Conservation (phyloP, 2,797 vertebrate species). For the Xiphophorus birchmanni region DNA sequence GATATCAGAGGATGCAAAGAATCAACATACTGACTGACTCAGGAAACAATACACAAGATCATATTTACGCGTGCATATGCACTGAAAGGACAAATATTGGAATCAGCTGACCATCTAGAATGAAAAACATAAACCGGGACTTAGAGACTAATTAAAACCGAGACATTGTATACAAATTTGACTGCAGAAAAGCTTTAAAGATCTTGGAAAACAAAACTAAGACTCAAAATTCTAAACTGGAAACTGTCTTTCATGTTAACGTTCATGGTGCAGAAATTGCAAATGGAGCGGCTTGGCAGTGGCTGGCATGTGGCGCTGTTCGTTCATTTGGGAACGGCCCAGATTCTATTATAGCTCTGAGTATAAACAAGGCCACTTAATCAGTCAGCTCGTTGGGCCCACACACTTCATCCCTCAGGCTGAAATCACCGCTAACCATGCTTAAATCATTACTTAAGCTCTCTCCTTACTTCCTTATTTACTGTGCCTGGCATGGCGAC, state of each 20-base stretch:
- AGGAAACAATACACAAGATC: background rate
- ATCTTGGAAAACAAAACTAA: background rate
- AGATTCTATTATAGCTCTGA: conserved; percentile 37
- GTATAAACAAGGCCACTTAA: conserved; percentile 59
- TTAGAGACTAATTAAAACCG: background rate
- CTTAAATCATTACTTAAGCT: conserved; percentile 52
- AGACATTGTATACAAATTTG: background rate
- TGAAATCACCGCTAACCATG: conserved; percentile 41
- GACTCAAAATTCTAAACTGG: background rate
- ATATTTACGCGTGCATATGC: background rate
- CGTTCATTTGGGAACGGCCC: conserved; percentile 29
- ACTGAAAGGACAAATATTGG: background rate
- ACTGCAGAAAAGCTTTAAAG: background rate
- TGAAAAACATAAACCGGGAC: background rate
- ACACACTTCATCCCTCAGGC: conserved; percentile 46
- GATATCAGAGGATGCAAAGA: background rate
- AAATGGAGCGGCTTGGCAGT: conserved; percentile 17
- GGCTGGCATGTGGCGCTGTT: conserved; percentile 26
- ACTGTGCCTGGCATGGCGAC: conserved; percentile 22
- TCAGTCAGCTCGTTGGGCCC: conserved; percentile 44
- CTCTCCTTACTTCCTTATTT: conserved; percentile 51
- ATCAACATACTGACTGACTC: background rate
- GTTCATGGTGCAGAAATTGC: conserved; percentile 18
- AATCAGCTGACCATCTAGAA: background rate
- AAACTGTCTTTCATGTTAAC: conserved; percentile 15